phyloP scores from a whole-genome alignment of 92 coral and sea anemone species.

The Porites evermanni region DNA sequence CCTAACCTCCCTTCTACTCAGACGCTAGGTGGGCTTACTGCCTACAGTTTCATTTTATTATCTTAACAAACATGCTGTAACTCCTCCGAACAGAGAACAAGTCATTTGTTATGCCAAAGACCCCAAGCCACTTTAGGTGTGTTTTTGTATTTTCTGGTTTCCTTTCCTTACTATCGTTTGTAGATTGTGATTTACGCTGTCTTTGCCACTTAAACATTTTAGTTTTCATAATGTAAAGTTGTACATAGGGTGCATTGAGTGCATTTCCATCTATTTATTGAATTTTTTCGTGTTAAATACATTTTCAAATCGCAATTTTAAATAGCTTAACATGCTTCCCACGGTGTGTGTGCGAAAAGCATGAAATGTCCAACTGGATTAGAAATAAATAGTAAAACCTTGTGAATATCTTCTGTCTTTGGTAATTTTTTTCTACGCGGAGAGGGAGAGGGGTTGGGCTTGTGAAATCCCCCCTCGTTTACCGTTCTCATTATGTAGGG shows the following conservation, averaged over 20 bases:
- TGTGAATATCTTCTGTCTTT: neutral
- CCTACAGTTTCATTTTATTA: neutral
- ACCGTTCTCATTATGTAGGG: no score
- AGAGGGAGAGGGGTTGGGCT: no score
- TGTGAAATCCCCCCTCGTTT: no score
- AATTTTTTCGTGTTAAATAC: neutral
- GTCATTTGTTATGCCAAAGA: neutral
- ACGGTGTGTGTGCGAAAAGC: neutral
- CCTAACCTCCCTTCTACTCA: no score
- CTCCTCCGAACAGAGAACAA: neutral
- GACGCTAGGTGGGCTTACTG: neutral
- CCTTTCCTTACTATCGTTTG: neutral
- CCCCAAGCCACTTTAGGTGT: neutral
- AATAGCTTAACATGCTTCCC: neutral
- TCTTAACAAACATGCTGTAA: neutral
- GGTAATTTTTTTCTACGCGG: neutral
- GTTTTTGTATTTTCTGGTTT: neutral
- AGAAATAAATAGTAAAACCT: neutral
- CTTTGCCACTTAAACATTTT: neutral
- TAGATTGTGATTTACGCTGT: neutral
- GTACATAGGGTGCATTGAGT: neutral
- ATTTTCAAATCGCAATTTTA: neutral
- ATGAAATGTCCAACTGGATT: neutral
- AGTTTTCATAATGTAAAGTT: neutral
- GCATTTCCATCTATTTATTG: neutral